Percentiles rank a stretch among this genome's conserved stretches.
Conservation (phyloP, 2,113 vertebrate genomes). For the Prinia subflava region DNA sequence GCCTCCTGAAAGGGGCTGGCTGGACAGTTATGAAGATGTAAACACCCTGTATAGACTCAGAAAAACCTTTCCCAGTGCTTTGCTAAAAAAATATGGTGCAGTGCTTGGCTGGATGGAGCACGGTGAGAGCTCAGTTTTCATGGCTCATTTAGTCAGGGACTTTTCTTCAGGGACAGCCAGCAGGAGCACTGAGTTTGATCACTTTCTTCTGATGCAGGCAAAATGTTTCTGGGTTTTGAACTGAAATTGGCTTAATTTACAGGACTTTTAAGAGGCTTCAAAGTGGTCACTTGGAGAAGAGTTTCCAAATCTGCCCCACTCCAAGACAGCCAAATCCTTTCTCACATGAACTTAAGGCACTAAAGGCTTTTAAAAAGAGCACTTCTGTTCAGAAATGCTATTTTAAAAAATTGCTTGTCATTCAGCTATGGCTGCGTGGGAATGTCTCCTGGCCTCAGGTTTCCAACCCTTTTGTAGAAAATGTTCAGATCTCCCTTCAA, state of each 20-base stretch:
- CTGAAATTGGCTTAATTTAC: background rate
- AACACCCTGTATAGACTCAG: background rate
- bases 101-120: background rate
- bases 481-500: background rate
- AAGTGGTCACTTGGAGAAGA: background rate
- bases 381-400: background rate
- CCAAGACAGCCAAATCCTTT: background rate
- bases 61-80: background rate
- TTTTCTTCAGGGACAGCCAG: constrained; percentile 23
- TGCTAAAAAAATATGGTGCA: background rate
- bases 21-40: constrained; percentile 37
- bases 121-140: background rate
- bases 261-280: background rate
- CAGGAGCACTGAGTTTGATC: background rate
- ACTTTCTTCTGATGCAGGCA: background rate
- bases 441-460: background rate
- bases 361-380: background rate
- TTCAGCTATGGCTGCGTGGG: background rate
- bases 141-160: constrained; percentile 23
- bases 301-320: background rate
- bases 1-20: background rate
- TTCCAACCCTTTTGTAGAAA: background rate
- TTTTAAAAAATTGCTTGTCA: background rate
- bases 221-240: background rate
- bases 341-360: background rate